phyloP scores from a whole-genome alignment of 1,140 invertebrate genomes.

The Uloborus diversus region DNA sequence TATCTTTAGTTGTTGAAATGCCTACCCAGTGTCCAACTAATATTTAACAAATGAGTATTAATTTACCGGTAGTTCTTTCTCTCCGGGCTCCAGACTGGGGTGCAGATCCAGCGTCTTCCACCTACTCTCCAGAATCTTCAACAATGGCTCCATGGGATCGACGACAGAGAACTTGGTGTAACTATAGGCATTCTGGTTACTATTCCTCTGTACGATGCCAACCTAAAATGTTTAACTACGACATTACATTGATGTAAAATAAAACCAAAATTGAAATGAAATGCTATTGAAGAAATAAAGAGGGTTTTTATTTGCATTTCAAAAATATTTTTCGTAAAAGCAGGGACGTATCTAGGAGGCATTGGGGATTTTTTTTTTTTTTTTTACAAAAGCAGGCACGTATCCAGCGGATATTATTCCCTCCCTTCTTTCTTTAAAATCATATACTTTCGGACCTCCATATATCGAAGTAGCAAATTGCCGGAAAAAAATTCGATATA shows the following conservation, averaged over 20 bases:
- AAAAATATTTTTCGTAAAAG: neutral
- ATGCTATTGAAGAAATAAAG: neutral
- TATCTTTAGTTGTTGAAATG: too few species aligned
- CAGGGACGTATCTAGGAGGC: neutral
- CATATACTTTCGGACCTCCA: too few species aligned
- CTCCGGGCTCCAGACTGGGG: neutral
- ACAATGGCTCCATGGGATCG: too few species aligned
- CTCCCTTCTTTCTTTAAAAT: too few species aligned
- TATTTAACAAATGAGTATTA: neutral
- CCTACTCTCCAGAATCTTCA: neutral
- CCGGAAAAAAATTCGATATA: too few species aligned
- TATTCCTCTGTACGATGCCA: neutral
- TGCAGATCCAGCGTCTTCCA: constrained; percentile 3
- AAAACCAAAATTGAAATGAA: neutral
- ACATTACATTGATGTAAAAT: neutral
- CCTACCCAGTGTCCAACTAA: too few species aligned
- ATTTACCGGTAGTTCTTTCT: constrained; percentile 8
- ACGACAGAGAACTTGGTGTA: constrained; percentile 6
- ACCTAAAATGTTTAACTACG: neutral
- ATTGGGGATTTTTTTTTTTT: neutral
- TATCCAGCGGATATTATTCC: too few species aligned
- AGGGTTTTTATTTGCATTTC: neutral
- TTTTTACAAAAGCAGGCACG: too few species aligned
- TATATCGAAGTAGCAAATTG: too few species aligned
- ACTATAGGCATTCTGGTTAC: neutral